phyloP scores from a whole-genome alignment of 2,888 invertebrate species.

The Pristionchus japonicus region DNA sequence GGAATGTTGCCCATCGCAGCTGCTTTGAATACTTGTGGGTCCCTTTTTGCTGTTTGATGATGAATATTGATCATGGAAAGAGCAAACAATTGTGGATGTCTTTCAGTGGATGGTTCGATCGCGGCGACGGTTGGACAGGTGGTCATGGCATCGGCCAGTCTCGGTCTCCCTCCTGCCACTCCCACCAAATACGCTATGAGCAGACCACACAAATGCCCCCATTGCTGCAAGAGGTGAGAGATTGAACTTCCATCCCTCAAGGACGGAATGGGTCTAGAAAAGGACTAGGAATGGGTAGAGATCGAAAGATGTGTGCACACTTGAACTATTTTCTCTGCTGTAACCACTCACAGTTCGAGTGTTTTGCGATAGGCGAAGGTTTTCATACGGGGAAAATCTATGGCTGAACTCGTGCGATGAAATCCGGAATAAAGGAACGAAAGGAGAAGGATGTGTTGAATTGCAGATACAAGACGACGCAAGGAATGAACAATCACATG shows the following conservation, averaged over 20 bases:
- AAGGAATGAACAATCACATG: slow-evolving; percentile 44
- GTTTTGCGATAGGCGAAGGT: neutral
- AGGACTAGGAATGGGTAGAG: neutral
- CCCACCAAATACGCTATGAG: slow-evolving; percentile 47
- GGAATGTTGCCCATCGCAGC: neutral
- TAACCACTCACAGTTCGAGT: slow-evolving; percentile 2
- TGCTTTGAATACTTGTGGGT: neutral
- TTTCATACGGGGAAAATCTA: neutral
- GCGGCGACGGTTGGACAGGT: neutral
- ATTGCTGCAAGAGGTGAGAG: slow-evolving; percentile 41
- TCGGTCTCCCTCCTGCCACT: neutral
- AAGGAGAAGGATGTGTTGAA: too few species aligned
- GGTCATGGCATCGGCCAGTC: neutral
- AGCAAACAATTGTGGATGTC: neutral
- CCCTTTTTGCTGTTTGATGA: neutral
- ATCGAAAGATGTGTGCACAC: neutral
- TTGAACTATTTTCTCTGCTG: neutral
- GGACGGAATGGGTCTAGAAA: neutral
- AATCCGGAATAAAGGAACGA: neutral
- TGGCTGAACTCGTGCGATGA: neutral
- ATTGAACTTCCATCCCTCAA: neutral
- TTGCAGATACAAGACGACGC: slow-evolving; percentile 40
- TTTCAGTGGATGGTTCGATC: neutral
- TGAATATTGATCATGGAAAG: neutral
- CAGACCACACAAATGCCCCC: slow-evolving; percentile 43